phyloP scores from a whole-genome alignment of 2,888 invertebrate genomes.

The Polyploca ridens region DNA sequence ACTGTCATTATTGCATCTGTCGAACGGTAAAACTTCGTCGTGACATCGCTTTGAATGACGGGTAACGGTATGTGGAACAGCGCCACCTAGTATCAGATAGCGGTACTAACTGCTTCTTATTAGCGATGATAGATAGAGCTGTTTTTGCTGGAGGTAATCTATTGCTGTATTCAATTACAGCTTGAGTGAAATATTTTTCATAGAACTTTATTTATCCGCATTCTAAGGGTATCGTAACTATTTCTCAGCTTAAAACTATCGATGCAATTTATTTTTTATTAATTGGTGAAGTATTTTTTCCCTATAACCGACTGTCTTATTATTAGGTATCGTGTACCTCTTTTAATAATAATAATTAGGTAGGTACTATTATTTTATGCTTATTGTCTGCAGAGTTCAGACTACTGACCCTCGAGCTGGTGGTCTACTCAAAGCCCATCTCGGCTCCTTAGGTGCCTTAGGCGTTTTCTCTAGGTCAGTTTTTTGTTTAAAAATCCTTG shows the following conservation, averaged over 20 bases:
- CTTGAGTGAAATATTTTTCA: neutral
- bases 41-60: slow-evolving; percentile 52
- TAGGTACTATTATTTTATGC: slow-evolving; percentile 4
- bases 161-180: slow-evolving; percentile 25
- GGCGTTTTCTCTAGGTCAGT: slow-evolving; percentile 7
- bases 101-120: slow-evolving; percentile 66
- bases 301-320: too few relatives aligned
- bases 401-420: slow-evolving; percentile 5
- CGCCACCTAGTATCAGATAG: slow-evolving; percentile 76
- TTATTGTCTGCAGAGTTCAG: slow-evolving; percentile 5
- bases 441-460: slow-evolving; percentile 5
- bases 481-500: neutral
- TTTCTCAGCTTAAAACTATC: too few relatives aligned
- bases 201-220: neutral
- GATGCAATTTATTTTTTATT: too few relatives aligned
- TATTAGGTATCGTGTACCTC: too few relatives aligned
- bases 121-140: slow-evolving; percentile 59
- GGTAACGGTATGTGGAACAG: slow-evolving; percentile 56
- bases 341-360: neutral
- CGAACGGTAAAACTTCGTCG: slow-evolving; percentile 47
- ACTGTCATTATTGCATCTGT: slow-evolving; percentile 62
- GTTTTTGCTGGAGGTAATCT: slow-evolving; percentile 38
- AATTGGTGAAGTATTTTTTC: too few relatives aligned
- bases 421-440: slow-evolving; percentile 9
- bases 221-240: neutral